These are phyloP conservation scores for Pantherophis alleghaniensis DNA, from an alignment of 2,797 vertebrate genomes.

Conservation along the genomic window DNA sequence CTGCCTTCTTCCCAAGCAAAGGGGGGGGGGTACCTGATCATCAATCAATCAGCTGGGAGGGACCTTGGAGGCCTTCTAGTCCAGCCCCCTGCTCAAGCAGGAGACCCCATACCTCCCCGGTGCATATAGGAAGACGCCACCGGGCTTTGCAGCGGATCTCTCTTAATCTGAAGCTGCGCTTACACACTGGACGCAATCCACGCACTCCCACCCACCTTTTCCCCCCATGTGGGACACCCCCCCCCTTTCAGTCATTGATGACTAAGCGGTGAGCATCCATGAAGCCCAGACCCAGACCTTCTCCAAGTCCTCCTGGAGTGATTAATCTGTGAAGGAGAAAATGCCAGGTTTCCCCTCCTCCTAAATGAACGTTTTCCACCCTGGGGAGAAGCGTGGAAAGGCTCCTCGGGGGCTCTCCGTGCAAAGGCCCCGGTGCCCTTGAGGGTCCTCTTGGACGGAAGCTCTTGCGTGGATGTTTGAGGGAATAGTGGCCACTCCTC, in stretches of 20 bases:
- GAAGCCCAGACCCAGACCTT: not conserved
- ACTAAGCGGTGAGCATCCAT: not conserved
- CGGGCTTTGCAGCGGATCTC: not conserved
- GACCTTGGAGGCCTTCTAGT: too few relatives aligned
- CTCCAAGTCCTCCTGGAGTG: not conserved
- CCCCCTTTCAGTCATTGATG: not conserved
- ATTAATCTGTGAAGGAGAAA: not conserved
- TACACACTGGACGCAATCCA: not conserved
- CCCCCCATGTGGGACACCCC: not conserved
- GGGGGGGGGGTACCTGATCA: too few relatives aligned
- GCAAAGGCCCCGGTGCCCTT: not conserved
- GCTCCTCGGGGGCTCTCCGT: not conserved
- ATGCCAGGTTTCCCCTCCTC: not conserved
- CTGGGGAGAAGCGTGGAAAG: not conserved
- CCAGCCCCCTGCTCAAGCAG: too few relatives aligned
- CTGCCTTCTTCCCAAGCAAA: too few relatives aligned
- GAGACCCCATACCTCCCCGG: not conserved
- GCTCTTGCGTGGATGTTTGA: not conserved
- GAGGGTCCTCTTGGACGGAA: not conserved
- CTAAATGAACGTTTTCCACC: too few relatives aligned
- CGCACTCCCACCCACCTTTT: too few relatives aligned
- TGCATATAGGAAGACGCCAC: not conserved
- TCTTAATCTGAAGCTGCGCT: not conserved
- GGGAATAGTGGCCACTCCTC: not conserved
- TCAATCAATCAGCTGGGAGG: too few relatives aligned